Base-by-base conservation (phyloP, 2,797 vertebrate species). In the Trachops cirrhosus region DNA sequence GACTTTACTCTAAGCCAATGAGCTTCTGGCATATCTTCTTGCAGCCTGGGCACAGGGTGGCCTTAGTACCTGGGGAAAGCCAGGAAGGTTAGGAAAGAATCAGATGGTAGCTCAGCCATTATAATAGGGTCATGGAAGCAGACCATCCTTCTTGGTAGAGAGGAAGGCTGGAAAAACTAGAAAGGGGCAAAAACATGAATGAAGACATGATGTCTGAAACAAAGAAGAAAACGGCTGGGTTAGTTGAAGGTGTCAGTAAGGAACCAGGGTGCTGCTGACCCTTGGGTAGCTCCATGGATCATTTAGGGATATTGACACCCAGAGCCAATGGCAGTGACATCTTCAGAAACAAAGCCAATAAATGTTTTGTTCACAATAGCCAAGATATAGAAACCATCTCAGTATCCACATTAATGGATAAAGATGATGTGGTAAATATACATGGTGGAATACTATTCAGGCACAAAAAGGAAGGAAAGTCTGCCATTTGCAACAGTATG, bases 1-100 rank as follows among this genome's bases (percentile, higher is more conserved):
- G 12, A 57, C 16, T 77, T 12, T 2, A 73, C 50, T 37, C 62
- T 71, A 32, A 67, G 29, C 24, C 26, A 59, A 5, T 0, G 5
- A 86, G 19, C 29, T 75, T 52, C 39, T 44, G 21, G 24, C 5
- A 3, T 19, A 41, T 21, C 24, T 46, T 44, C 29, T 70, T 0
- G 0, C 16, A 39, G 4, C n/a, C n/a, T 16, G 62, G 83, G 8
- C 6, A 19, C 24, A 11, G 29, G 0, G 16, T 3, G 12, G 7
- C 52, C 34, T 3, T 14, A 0, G 48, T 29, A 32, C 14, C 74
- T 3, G 5, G 39, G 18, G 41, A 86, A 9, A 21, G 8, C 22
- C 26, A 1, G 4, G 5, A 41, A 83, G 39, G 44, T 57, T 26
- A 78, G 10, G 29, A 78, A 44, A 83, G 9, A 2, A 24, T 16